Base-by-base conservation (phyloP, 2,888 invertebrate species). In the Glaucopsyche alexis region DNA sequence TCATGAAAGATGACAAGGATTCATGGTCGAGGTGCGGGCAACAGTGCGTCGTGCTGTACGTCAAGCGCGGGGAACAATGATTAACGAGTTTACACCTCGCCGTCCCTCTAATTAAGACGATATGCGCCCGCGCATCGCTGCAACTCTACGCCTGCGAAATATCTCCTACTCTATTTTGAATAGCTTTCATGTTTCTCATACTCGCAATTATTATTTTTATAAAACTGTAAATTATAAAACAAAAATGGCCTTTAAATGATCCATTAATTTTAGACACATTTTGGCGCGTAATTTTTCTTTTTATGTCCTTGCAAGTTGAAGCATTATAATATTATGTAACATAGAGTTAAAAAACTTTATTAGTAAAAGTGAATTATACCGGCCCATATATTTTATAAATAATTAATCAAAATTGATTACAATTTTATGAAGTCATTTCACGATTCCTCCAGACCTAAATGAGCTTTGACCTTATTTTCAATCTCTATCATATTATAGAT, bases 11-110 rank as follows among this genome's bases (percentile, higher is more conserved):
- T 77, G 77, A 79, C 76, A 76, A 82, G 88, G 88, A 89, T 87
- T 81, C 85, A 87, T 83, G 90, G 83, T 82, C 83, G 86, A 84
- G 77, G 78, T 80, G 82, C 77, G 78, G 72, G 82, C 85, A 87
- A 89, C 89, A 81, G 87, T 80, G 85, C 89, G 82, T 87, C 80
- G 80, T 80, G 82, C 82, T 83, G 88, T 88, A 81, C 82, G 89
- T 90, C 89, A 87, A 83, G 84, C 78, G 81, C 84, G 83, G 85
- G 85, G 83, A 91, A 88, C 90, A 90, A 90, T 91, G 92, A 91
- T 91, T 87, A 90, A 91, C 89, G 91, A 91, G 87, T 91, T 92
- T 89, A 89, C 92, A 92, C 92, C 90, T 91, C 90, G 87, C 82
- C 83, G 81, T 85, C 88, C 84, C 84, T 84, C 89, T 91, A 92